Evolutionary conservation across 1,140 invertebrate genomes (phyloP).

Genomic region (Arctopsyche grandis): DNA sequence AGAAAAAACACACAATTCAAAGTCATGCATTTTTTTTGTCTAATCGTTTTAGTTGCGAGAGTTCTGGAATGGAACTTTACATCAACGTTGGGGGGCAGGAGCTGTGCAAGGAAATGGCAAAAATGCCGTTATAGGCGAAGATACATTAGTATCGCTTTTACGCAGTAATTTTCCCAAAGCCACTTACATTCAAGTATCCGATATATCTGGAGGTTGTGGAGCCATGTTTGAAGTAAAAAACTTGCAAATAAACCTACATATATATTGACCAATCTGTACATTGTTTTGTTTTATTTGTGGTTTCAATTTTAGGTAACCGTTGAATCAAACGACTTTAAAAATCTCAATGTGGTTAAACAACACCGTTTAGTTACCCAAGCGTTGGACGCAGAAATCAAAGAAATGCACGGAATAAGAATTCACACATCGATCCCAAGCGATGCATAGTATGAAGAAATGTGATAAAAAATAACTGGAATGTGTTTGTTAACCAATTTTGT

Average conservation of each 20-base stretch:
- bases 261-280: background rate
- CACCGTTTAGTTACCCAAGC: constrained; percentile 82
- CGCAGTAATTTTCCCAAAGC: constrained; percentile 67
- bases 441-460: constrained; percentile 5
- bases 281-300: background rate
- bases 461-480: too few relatives aligned
- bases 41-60: constrained; percentile 10
- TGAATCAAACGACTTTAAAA: constrained; percentile 80
- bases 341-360: constrained; percentile 80
- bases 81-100: constrained; percentile 33
- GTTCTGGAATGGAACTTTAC: background rate
- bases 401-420: constrained; percentile 86
- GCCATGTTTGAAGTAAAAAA: constrained; percentile 83
- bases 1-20: too few relatives aligned
- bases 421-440: constrained; percentile 67
- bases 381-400: constrained; percentile 81
- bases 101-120: background rate
- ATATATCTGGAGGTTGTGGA: constrained; percentile 87
- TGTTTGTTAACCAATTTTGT: too few relatives aligned
- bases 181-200: constrained; percentile 73
- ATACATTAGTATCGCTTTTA: constrained; percentile 41
- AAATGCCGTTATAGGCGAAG: constrained; percentile 38
- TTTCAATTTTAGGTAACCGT: constrained; percentile 68
- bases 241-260: background rate
- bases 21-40: too few relatives aligned